A percentile compares a stretch with the other conserved stretches of the same genome.
These are phyloP conservation scores for Conops quadrifasciatus DNA, from an alignment of 2,888 invertebrate species.

Conservation along the genomic window DNA sequence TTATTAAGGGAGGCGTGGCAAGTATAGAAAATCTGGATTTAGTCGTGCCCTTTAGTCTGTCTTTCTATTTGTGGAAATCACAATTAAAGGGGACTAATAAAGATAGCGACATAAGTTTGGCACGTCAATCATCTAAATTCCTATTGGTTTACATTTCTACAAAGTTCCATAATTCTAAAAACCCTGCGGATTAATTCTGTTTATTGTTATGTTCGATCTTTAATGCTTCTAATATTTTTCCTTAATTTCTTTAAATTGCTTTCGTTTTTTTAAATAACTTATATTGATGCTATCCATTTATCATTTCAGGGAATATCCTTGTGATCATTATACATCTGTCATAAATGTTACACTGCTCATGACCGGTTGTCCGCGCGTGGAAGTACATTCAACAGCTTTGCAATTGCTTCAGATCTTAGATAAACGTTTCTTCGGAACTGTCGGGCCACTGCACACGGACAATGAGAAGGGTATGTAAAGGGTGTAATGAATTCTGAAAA, in stretches of 20 bases:
- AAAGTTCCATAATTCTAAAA: too few relatives aligned
- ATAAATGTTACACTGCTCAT: slow-evolving; percentile 97
- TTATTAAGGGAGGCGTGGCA: too few relatives aligned
- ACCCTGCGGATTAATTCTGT: too few relatives aligned
- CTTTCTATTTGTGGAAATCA: too few relatives aligned
- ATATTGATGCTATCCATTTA: slow-evolving; percentile 21
- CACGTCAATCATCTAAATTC: too few relatives aligned
- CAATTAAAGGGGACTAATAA: too few relatives aligned
- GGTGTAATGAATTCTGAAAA: neutral
- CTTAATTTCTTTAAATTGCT: neutral
- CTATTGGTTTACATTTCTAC: too few relatives aligned
- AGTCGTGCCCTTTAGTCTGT: too few relatives aligned
- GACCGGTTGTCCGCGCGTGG: slow-evolving; percentile 91
- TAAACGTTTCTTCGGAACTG: slow-evolving; percentile 91
- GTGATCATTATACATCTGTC: slow-evolving; percentile 97
- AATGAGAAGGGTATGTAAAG: slow-evolving; percentile 74
- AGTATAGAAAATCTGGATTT: too few relatives aligned
- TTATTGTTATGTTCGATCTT: too few relatives aligned
- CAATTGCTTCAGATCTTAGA: slow-evolving; percentile 93
- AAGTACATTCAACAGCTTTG: slow-evolving; percentile 92
- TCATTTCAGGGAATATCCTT: slow-evolving; percentile 87
- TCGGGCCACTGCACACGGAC: slow-evolving; percentile 74
- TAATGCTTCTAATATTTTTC: neutral
- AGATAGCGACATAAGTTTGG: too few relatives aligned
- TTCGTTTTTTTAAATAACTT: neutral